phyloP scores from a whole-genome alignment of 2,888 invertebrate species.

The Eurois occulta region DNA sequence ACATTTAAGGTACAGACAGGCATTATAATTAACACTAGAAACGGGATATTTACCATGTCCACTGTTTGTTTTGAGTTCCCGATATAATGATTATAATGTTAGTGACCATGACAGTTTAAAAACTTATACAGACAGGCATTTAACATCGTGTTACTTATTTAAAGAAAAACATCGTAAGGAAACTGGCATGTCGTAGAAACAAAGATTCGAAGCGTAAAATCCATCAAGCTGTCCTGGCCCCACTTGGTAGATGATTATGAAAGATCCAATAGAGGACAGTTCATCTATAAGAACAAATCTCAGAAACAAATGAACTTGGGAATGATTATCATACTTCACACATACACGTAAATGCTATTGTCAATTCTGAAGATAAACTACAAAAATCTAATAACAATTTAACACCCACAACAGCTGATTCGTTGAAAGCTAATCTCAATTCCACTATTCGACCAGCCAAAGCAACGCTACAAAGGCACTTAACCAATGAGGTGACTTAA shows the following conservation, averaged over 20 bases:
- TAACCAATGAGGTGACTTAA: slow-evolving; percentile 35
- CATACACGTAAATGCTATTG: not conserved
- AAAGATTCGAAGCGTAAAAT: not conserved
- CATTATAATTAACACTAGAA: too few relatives aligned
- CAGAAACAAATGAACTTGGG: not conserved
- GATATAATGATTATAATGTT: too few relatives aligned
- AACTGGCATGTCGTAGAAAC: not conserved
- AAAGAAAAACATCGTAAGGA: not conserved
- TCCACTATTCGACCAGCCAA: slow-evolving; percentile 2
- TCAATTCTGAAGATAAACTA: slow-evolving; percentile 9
- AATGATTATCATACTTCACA: not conserved
- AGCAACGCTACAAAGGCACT: slow-evolving; percentile 20
- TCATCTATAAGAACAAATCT: too few relatives aligned
- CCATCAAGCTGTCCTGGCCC: not conserved
- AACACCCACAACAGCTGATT: slow-evolving; percentile 16
- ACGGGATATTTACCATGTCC: too few relatives aligned
- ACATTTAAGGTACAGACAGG: not conserved
- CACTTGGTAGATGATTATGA: not conserved
- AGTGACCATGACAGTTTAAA: too few relatives aligned
- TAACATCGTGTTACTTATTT: too few relatives aligned
- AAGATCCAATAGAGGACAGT: too few relatives aligned
- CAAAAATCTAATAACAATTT: slow-evolving; percentile 30
- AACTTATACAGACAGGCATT: too few relatives aligned
- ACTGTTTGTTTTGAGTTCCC: too few relatives aligned
- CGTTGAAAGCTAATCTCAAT: slow-evolving; percentile 31